Evolutionary conservation across 2,888 invertebrate genomes (phyloP).

Genomic region (Drosophila borborema): DNA sequence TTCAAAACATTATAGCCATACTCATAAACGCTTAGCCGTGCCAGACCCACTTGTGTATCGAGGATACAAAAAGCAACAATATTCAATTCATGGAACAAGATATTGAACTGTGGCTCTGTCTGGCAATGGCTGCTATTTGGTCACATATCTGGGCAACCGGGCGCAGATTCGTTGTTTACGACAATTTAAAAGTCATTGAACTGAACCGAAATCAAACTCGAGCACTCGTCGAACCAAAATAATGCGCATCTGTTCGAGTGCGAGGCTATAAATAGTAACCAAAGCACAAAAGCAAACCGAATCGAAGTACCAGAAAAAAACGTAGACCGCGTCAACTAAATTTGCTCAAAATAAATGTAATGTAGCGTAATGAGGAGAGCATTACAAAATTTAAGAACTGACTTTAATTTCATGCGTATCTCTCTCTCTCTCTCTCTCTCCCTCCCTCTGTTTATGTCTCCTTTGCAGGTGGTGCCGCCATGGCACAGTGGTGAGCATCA

Average conservation of each 20-base stretch:
- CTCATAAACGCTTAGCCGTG: neutral
- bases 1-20: neutral
- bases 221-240: conserved; percentile 36
- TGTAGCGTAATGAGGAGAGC: conserved; percentile 15
- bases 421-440: neutral
- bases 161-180: conserved; percentile 61
- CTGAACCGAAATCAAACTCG: conserved; percentile 38
- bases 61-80: conserved; percentile 4
- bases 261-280: conserved; percentile 58
- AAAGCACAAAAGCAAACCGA: conserved; percentile 29
- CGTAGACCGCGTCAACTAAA: conserved; percentile 11
- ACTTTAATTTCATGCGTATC: conserved; percentile 10
- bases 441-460: neutral
- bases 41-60: neutral
- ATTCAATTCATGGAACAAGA: neutral
- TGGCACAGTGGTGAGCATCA: conserved; percentile 81
- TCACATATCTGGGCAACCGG: conserved; percentile 11
- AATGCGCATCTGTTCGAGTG: conserved; percentile 43
- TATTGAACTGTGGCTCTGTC: conserved; percentile 17
- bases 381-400: conserved; percentile 28
- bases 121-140: conserved; percentile 12
- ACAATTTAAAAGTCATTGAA: conserved; percentile 74
- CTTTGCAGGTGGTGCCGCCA: conserved; percentile 79
- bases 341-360: conserved; percentile 10
- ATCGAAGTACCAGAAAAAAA: conserved; percentile 23